Evolutionary conservation across 2,113 vertebrate species (phyloP).

Genomic region (Emydura subglobosa): DNA sequence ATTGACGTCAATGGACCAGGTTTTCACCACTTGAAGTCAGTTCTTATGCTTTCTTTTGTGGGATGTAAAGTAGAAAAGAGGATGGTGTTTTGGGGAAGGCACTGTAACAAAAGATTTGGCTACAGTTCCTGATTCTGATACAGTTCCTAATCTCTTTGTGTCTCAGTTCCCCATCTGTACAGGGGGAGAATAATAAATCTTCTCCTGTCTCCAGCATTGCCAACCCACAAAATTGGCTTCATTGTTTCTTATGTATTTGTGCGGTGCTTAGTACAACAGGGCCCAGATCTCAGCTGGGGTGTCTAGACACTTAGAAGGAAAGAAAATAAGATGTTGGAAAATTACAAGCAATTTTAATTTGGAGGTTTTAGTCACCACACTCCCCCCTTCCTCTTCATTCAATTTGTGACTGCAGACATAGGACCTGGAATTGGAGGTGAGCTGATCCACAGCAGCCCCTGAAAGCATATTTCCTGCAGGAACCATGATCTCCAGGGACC

Average conservation of each 20-base stretch:
- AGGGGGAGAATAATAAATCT: not conserved
- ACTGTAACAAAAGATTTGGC: not conserved
- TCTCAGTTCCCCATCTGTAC: not conserved
- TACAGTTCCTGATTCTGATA: not conserved
- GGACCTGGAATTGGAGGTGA: not conserved
- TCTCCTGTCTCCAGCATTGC: not conserved
- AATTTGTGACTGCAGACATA: fast-evolving
- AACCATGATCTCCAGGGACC: not conserved
- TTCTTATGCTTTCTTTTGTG: no score
- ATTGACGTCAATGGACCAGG: no score
- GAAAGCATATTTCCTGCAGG: not conserved
- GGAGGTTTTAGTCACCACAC: not conserved
- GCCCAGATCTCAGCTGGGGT: fast-evolving
- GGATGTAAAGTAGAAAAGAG: not conserved
- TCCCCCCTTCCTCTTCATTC: not conserved
- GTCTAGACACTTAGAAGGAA: not conserved
- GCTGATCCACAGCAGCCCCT: not conserved
- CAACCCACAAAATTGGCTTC: not conserved
- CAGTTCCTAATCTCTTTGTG: not conserved
- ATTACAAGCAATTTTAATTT: not conserved
- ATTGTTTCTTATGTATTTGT: not conserved
- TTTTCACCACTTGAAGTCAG: not conserved
- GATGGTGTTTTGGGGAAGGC: not conserved
- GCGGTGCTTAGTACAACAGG: not conserved
- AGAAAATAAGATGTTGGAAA: not conserved